Evolutionary conservation across 2,888 invertebrate species (phyloP), one percentile per base, ranked within the genome.

Genomic region (Hemistola chrysoprasaria): DNA sequence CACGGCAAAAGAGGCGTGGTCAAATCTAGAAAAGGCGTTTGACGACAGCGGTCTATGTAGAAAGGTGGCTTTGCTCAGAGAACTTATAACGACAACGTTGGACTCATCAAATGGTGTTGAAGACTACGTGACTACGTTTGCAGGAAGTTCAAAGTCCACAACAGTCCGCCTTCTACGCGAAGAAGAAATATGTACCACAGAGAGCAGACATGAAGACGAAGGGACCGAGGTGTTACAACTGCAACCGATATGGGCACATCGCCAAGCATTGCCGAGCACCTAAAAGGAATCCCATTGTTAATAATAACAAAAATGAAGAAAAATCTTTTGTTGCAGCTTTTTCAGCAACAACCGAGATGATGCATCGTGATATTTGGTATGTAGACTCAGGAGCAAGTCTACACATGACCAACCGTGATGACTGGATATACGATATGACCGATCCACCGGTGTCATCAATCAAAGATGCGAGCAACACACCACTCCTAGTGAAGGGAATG

Each of bases 1-100:
- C 11, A 45, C 49, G 6, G 45, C 53, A 0, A 49, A 46, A 31
- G 38, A 50, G 25, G 45, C 50, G 6, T 49, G 51, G 49, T 1
- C 23, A 1, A 50, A 47, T 11, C 8, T 51, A 0, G 8, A 22
- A 7, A 41, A 31, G 21, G 54, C 46, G 3, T 58, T 53, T 26
- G 50, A 58, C n/a, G 58, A 54, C 33, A 41, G 32, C 0, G 48
- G 51, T 8, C 31, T 55, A 7, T 47, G 45, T 11, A 16, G 53
- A 0, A 32, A 29, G 28, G 53, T 59, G n/a, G 54, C 50, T 3
- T 16, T 59, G 8, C 6, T 38, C 3, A 7, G 11, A 11, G 38
- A 31, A 11, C n/a, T 38, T 5, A 22, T 26, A 1, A 38, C 2
- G 1, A 31, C 31, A 0, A n/a, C 26, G 1, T 6, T 38, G 2